Evolutionary conservation across 2,888 invertebrate genomes (phyloP).

Genomic region (Electrophaes corylata): DNA sequence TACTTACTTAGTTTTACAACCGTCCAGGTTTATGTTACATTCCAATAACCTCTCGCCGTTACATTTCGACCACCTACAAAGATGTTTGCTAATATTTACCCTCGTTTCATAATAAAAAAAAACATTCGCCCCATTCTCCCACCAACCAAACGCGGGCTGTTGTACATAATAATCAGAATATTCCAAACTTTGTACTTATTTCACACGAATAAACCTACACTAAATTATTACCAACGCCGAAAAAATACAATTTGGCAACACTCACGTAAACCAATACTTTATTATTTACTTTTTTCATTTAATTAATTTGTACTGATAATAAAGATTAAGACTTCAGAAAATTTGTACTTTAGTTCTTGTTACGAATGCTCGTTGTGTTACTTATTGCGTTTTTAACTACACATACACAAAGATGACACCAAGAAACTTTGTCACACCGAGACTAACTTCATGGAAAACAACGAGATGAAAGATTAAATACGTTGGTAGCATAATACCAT

Average conservation of each 20-base stretch:
- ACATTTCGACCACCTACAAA: conserved; percentile 56
- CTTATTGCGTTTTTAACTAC: conserved; percentile 47
- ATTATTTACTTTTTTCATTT: conserved; percentile 51
- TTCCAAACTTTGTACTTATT: conserved; percentile 72
- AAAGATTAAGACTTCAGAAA: conserved; percentile 74
- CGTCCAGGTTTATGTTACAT: conserved; percentile 76
- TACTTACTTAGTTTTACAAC: conserved; percentile 84
- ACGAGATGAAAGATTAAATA: conserved; percentile 52
- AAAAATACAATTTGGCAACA: conserved; percentile 81
- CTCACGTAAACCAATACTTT: conserved; percentile 68
- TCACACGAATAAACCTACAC: conserved; percentile 67
- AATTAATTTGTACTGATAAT: conserved; percentile 83
- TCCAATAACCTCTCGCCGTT: conserved; percentile 59
- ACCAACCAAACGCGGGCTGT: conserved; percentile 53
- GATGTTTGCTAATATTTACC: conserved; percentile 62
- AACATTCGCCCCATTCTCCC: conserved; percentile 39
- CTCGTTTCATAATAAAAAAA: conserved; percentile 54
- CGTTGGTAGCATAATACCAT: conserved; percentile 46
- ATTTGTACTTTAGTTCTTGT: conserved; percentile 81
- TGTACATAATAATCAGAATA: conserved; percentile 49
- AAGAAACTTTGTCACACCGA: conserved; percentile 70
- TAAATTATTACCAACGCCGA: conserved; percentile 73
- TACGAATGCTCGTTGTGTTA: conserved; percentile 73
- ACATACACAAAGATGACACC: conserved; percentile 73
- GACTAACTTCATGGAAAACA: conserved; percentile 67